Base-by-base conservation (phyloP, 2,113 vertebrate genomes). In the Ornithorhynchus anatinus region DNA sequence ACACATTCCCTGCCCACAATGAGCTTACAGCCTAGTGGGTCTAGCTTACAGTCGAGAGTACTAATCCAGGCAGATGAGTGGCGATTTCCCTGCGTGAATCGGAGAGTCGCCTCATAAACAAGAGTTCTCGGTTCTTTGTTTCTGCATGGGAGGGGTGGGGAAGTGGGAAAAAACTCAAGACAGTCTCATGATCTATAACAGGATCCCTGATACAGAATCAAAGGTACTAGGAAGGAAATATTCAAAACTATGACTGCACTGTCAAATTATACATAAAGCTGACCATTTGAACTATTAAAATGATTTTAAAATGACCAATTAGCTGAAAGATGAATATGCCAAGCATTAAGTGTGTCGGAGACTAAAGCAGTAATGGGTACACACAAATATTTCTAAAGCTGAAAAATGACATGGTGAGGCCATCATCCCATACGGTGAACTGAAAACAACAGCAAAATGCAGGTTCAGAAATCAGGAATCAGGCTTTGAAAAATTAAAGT, bases 171-270 rank as follows among this genome's bases (percentile, higher is more conserved):
- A n/a, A n/a, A n/a, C n/a, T n/a, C n/a, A n/a, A n/a, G n/a, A n/a
- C n/a, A n/a, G n/a, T 74, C 36, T 43, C 39, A 29, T 64, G 42
- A 71, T 40, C 45, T 56, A 76, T 51, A 62, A 69, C 47, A 59
- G 12, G 74, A 51, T 22, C 44, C 23, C 22, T 54, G 42, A 67
- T 36, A 60, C 5, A 58, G 72, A 74, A 63, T 59, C 54, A 68
- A 72, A 68, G 14, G 22, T 11, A 64, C 77, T 23, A 67, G 8
- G n/a, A 66, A 32, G 36, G 68, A 60, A 70, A 66, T 59, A 37
- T 33, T 50, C 44, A 40, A 40, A 65, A 50, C 6, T 43, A 79
- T 66, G 7, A 27, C 13, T 42, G 35, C 52, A 17, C 47, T 52
- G 15, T 57, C n/a, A 45, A 19, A 68, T 64, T 52, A 70, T 25